Evolutionary conservation across 1,140 invertebrate species (phyloP), one percentile per base, ranked within the genome.

Genomic region (Pomacea maculata): DNA sequence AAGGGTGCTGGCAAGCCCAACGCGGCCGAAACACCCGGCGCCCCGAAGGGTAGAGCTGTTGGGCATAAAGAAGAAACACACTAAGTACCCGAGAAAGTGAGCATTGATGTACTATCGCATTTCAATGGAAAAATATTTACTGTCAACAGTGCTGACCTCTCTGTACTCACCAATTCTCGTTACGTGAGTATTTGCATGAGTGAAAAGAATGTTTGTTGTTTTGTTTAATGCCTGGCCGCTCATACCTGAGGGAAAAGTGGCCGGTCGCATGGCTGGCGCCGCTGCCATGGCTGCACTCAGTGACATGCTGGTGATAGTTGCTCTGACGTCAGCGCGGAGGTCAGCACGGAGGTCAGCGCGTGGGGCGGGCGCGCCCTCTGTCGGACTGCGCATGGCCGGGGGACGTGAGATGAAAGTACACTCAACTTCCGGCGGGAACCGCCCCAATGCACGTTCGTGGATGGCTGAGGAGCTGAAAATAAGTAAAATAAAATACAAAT

Each of bases 1-100:
- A 88, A 52, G 14, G 86, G 81, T 15, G 86, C 79, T 34, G 81
- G 54, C 14, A 83, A 80, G 19, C 67, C 73, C 8, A 64, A 65
- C n/a, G 80, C 55, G 11, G 80, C 29, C 63, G 84, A 73, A 80
- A 68, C 52, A 52, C 75, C 72, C 77, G 83, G 70, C 14, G 65
- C 12, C 17, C 63, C 57, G 57, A 80, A 80, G 3, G 79, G 79
- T 7, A 80, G 25, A 25, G 70, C 79, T 73, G 71, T 9, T 61
- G 11, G 57, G 11, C 1, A 61, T 61, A 61, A 61, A 61, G 11
- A 61, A 14, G 15, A 61, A 61, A 61, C 34, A 45, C 34, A 45
- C 34, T 45, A 1, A 45, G 21, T 61, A 79, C 45, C 55, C 15
- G 61, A 71, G 34, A 17, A 21, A 71, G 19, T n/a, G 3, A 3